A percentile compares a stretch with the other conserved stretches of the same genome.
Evolutionary conservation across 2,113 vertebrate genomes (phyloP).

Genomic region (Rhineura floridana): DNA sequence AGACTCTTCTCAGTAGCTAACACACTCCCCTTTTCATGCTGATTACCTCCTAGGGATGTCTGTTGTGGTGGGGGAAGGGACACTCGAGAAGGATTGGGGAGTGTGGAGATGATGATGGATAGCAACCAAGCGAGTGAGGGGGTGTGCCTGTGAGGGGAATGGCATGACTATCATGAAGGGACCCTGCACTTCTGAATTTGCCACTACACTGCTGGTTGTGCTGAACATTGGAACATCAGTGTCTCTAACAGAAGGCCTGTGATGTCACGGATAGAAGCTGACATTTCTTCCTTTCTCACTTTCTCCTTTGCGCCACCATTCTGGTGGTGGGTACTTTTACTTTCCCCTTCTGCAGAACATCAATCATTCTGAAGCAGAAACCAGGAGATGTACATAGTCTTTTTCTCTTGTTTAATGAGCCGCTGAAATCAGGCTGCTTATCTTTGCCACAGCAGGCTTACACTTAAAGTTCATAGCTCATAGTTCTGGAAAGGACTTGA

Average conservation of each 20-base stretch:
- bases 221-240: neutral
- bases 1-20: no score
- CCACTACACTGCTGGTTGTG: no score
- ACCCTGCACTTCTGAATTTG: no score
- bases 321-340: neutral
- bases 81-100: no score
- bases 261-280: no score
- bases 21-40: no score
- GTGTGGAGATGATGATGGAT: no score
- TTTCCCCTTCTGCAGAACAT: conserved; percentile 2
- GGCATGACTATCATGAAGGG: no score
- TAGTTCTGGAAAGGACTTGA: conserved; percentile 38
- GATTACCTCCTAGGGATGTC: no score
- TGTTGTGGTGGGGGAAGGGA: no score
- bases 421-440: conserved; percentile 47
- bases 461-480: neutral
- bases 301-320: neutral
- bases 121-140: no score
- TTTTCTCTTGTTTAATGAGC: conserved; percentile 35
- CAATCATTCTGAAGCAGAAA: neutral
- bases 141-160: no score
- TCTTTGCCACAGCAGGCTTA: conserved; percentile 47
- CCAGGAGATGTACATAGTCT: conserved; percentile 19
- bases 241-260: neutral
- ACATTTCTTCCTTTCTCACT: neutral